A percentile compares a stretch with the other conserved stretches of the same genome.
Conservation (phyloP, 2,797 vertebrate genomes). For the Aldrovandia affinis region DNA sequence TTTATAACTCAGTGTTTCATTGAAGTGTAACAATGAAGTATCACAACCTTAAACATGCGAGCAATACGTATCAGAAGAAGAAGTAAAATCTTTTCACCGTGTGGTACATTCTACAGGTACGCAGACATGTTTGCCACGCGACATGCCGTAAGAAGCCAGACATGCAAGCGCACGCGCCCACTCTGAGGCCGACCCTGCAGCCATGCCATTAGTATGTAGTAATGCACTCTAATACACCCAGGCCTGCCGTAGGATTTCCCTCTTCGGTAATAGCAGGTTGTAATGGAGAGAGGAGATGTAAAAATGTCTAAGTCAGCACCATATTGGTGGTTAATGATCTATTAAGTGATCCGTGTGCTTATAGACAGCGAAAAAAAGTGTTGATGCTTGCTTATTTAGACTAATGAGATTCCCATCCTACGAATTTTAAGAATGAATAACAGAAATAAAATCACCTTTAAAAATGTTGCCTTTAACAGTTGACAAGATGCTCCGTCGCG, state of each 20-base stretch:
- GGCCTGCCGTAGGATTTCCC: slow-evolving; percentile 67
- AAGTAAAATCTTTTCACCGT: neutral
- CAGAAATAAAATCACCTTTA: slow-evolving; percentile 79
- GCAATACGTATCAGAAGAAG: neutral
- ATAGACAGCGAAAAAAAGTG: slow-evolving; percentile 83
- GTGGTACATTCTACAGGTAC: neutral
- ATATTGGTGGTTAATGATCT: slow-evolving; percentile 89
- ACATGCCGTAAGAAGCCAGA: neutral
- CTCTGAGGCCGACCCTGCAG: slow-evolving; percentile 64
- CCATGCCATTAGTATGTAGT: slow-evolving; percentile 66
- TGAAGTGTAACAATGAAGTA: too few species aligned
- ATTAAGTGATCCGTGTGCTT: slow-evolving; percentile 82
- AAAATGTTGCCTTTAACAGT: slow-evolving; percentile 76
- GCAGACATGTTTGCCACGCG: neutral
- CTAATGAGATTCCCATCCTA: slow-evolving; percentile 84
- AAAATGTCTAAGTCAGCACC: slow-evolving; percentile 81
- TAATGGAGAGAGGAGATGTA: slow-evolving; percentile 80
- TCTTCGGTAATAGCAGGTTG: slow-evolving; percentile 70
- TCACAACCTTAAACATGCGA: neutral
- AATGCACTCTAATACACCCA: slow-evolving; percentile 70
- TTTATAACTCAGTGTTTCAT: neutral
- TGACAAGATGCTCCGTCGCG: slow-evolving; percentile 50
- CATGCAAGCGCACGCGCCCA: slow-evolving; percentile 43
- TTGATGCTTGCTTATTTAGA: slow-evolving; percentile 81
- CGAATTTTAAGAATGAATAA: slow-evolving; percentile 86